Base-by-base conservation (phyloP, 1,140 invertebrate genomes). In the Phthorimaea operculella region DNA sequence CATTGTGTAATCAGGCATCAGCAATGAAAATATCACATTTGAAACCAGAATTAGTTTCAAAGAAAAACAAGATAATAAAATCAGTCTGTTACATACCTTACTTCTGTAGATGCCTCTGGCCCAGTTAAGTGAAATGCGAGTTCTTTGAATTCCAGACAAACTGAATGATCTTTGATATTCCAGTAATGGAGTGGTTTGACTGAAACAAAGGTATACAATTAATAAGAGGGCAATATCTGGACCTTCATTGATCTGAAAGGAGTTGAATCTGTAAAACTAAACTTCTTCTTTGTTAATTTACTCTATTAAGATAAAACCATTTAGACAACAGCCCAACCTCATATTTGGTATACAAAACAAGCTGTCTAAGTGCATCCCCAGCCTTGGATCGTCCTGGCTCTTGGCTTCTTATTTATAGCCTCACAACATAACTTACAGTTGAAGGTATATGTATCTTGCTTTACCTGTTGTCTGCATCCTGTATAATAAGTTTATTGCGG, bases 51-150 rank as follows among this genome's bases (percentile, higher is more conserved):
- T n/a, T n/a, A n/a, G n/a, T n/a, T n/a, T n/a, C n/a, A n/a, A n/a
- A n/a, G n/a, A n/a, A n/a, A n/a, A n/a, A n/a, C n/a, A n/a, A n/a
- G n/a, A n/a, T n/a, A n/a, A n/a, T 42, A 42, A 7, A 11, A 1
- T 17, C n/a, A 18, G 39, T 44, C 36, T 9, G 0, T 2, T 52
- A 47, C 11, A 54, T 70, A 81, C 80, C 70, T 76, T 74, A 48
- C 52, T 63, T 56, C 57, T 77, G 51, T 68, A 80, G 56, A 72
- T 71, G 51, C 79, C 80, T 55, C 72, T 70, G 48, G 64, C 60
- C 80, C 80, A 83, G 58, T 80, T 83, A 55, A 72, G 53, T 56
- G 74, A 79, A 54, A 79, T 70, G 63, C 76, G 70, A 57, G 68
- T 78, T 52, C 57, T 68, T 34, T 73, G 62, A 53, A 75, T 81